Evolutionary conservation across 2,113 vertebrate species (phyloP), one percentile per base, ranked within the genome.

Genomic region (Coreoperca whiteheadi): DNA sequence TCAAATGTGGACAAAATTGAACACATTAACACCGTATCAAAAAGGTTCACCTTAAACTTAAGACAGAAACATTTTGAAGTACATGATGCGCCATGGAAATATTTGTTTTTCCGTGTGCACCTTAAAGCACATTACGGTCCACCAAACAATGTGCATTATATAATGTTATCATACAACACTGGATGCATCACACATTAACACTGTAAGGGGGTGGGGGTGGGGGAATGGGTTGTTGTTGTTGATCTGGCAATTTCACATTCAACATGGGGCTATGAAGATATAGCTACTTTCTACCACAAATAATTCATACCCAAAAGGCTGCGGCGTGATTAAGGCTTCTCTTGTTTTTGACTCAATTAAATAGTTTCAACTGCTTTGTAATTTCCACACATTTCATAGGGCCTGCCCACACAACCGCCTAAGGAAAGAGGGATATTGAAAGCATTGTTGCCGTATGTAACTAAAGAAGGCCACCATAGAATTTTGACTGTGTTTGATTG

Each of bases 161-260:
- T 23, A 48, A n/a, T 20, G 16, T 48, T 20, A 32, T 21, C 10
- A 25, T 43, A 41, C 41, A 41, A 59, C 50, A 57, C 30, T 50
- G 66, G 66, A 87, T 21, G 32, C 34, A 63, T 70, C 61, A 68
- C 64, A 80, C 8, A 39, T 39, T 21, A 60, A 57, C 50, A 20
- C 61, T 67, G 64, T 0, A 21, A 51, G 23, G 41, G 37, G 20
- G 25, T n/a, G n/a, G n/a, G n/a, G n/a, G n/a, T n/a, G 34, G 37
- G 6, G 30, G 78, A 72, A 74, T 25, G 3, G 20, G 0, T 71
- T 82, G 21, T 57, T 82, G 21, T 57, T 79, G 50, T 16, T 61
- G 20, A 63, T 21, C 51, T 59, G 72, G 63, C 70, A 75, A 53
- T 78, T 88, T 93, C 83, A 92, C 87, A 89, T 87, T 88, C 50